Evolutionary conservation across 1,140 invertebrate species (phyloP).

Genomic region (Zaprionus taronus): DNA sequence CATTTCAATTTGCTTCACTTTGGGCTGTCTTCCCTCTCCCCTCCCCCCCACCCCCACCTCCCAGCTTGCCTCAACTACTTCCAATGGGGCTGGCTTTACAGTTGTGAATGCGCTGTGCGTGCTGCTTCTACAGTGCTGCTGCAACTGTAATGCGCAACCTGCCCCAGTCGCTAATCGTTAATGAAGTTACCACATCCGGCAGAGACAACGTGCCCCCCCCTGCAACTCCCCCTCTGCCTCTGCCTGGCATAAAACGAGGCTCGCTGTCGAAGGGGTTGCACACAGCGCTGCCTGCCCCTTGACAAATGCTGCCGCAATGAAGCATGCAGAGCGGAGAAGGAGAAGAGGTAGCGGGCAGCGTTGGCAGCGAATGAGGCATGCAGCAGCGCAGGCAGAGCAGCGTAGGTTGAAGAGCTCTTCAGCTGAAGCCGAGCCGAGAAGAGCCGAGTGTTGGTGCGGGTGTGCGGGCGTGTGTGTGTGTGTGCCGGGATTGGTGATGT

Average conservation of each 20-base stretch:
- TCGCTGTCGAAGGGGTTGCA: slow-evolving; percentile 16
- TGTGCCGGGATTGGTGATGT: slow-evolving; percentile 43
- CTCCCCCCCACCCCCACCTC: neutral
- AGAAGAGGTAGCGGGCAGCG: neutral
- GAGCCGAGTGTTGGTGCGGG: neutral
- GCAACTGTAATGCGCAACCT: slow-evolving; percentile 26
- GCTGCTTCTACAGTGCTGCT: neutral
- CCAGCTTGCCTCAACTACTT: too few species aligned
- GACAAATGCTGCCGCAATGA: slow-evolving; percentile 64
- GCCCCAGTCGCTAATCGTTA: slow-evolving; percentile 31
- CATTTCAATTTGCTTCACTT: slow-evolving; percentile 46
- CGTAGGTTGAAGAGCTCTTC: slow-evolving; percentile 40
- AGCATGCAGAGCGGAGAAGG: slow-evolving; percentile 43
- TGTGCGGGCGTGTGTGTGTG: slow-evolving; percentile 14
- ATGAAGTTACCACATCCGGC: slow-evolving; percentile 62
- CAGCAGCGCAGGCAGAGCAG: neutral
- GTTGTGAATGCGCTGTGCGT: neutral
- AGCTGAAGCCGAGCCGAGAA: slow-evolving; percentile 18
- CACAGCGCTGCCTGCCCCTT: slow-evolving; percentile 11
- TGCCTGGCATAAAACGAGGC: neutral
- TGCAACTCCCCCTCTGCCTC: neutral
- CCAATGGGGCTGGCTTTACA: neutral
- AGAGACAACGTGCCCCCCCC: neutral
- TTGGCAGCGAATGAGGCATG: slow-evolving; percentile 15
- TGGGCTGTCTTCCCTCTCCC: neutral